Base-by-base conservation (phyloP, 1,140 invertebrate genomes). In the Ceratosolen solmsi region DNA sequence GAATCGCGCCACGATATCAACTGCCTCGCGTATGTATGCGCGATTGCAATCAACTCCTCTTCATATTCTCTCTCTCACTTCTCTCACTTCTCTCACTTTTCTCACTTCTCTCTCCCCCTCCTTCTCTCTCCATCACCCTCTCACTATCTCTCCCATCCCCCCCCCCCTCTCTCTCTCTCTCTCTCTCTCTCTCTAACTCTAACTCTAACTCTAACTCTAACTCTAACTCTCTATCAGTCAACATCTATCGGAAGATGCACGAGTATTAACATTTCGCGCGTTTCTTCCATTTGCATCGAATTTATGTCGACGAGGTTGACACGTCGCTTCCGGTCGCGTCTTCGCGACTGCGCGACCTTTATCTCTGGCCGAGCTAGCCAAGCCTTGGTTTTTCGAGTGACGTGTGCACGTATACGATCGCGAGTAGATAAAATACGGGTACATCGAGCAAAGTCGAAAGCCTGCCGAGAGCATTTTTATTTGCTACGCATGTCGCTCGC, bases 331-430 rank as follows among this genome's bases (percentile, higher is more conserved):
- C 80, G 86, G 86, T 85, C 83, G 84, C 74, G 76, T 85, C 85
- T 87, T 75, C 65, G 74, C 83, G 81, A 82, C 85, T 65, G 83
- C 79, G 75, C 60, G 76, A 84, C 85, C 86, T 87, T 89, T 90
- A 89, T 89, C 89, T 89, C 84, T 78, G 63, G 79, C 82, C 46
- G 68, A 76, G 75, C 84, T 82, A 87, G 88, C 90, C 90, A 91
- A 91, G 89, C 90, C 90, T 90, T 91, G 89, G 85, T 91, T 90
- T 90, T 89, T 88, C 87, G 85, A 90, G 85, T 91, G 89, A 91
- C 90, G 88, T 87, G 86, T 72, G 65, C 58, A 49, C 25, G 46
- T 72, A 56, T 72, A 72, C 81, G 86, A 87, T 86, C 85, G 84
- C 84, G 68, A 82, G 75, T 58, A 84, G 86, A 87, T 87, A 83